A percentile compares a stretch with the other conserved stretches of the same genome.
Evolutionary conservation across 2,888 invertebrate genomes (phyloP).

Genomic region (Agrotis puta): DNA sequence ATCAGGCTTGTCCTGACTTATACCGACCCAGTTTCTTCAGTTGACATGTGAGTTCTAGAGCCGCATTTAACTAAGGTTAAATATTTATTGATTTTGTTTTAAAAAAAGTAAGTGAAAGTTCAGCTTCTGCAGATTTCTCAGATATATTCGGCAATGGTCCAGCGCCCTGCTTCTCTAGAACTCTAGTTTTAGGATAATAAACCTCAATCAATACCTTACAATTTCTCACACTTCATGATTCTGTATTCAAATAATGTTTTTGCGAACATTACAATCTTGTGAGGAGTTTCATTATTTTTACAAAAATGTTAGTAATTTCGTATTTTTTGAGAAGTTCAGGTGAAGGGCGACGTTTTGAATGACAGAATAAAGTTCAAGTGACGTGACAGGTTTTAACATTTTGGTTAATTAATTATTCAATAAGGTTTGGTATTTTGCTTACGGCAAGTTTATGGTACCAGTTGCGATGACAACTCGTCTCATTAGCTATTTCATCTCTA

Average conservation of each 20-base stretch:
- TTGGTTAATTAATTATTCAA: no score
- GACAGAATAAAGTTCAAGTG: neutral
- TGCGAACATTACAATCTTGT: neutral
- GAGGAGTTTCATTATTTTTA: slow-evolving; percentile 11
- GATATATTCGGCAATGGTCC: neutral
- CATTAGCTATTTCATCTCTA: no score
- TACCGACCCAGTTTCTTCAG: no score
- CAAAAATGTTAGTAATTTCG: neutral
- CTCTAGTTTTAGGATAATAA: neutral
- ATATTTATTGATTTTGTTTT: neutral
- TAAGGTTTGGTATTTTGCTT: no score
- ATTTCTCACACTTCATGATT: slow-evolving; percentile 26
- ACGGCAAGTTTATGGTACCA: no score
- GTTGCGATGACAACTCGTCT: no score
- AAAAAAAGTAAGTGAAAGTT: neutral
- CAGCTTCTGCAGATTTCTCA: neutral
- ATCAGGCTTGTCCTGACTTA: no score
- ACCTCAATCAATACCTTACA: neutral
- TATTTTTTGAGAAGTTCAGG: neutral
- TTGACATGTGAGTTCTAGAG: no score
- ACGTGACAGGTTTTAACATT: neutral
- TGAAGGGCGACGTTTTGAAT: neutral
- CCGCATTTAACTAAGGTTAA: neutral
- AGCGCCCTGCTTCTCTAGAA: neutral
- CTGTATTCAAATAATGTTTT: neutral